Conservation (phyloP, 2,797 vertebrate genomes). For the Graptemys geographica region DNA sequence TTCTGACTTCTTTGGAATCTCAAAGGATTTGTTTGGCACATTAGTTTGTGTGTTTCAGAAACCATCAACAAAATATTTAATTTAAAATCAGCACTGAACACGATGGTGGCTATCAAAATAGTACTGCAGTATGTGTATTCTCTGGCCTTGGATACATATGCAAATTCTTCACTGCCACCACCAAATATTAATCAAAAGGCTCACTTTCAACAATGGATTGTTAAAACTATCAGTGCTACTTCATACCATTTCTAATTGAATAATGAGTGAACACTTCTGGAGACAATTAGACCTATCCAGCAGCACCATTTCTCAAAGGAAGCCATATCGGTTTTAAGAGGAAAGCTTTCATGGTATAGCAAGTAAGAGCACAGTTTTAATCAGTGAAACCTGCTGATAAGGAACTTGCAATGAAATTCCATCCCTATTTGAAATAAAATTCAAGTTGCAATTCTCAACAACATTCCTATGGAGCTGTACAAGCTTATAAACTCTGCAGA, state of each 20-base stretch:
- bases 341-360: neutral
- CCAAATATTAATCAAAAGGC: constrained; percentile 34
- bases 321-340: neutral
- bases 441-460: neutral
- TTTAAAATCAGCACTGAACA: neutral
- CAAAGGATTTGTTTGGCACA: neutral
- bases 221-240: neutral
- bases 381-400: neutral
- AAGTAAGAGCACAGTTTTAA: neutral
- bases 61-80: neutral
- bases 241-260: neutral
- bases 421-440: neutral
- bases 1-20: neutral
- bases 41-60: neutral
- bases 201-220: constrained; percentile 35
- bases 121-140: neutral
- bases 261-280: neutral
- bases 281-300: neutral
- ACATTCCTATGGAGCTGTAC: rapidly evolving
- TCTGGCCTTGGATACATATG: neutral
- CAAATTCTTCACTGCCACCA: neutral
- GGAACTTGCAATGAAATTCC: neutral
- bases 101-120: neutral
- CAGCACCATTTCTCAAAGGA: neutral
- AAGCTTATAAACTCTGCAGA: neutral